Evolutionary conservation across 2,888 invertebrate species (phyloP).

Genomic region (Nudaria mundana): DNA sequence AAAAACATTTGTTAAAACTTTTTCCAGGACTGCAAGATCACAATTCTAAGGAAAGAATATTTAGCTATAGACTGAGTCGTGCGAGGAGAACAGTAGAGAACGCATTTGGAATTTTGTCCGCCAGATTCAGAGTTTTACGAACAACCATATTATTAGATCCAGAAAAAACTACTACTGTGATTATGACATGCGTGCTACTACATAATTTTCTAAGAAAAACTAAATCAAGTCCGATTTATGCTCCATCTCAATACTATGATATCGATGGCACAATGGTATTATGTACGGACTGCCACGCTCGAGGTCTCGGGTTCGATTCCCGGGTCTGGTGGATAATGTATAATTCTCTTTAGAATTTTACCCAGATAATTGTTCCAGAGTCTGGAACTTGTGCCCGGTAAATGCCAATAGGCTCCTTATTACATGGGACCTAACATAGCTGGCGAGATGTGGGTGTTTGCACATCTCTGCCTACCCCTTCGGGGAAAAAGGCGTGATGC

Average conservation of each 20-base stretch:
- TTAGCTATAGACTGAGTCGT: slow-evolving; percentile 25
- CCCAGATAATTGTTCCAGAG: no score
- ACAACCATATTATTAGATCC: slow-evolving; percentile 22
- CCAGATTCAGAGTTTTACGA: slow-evolving; percentile 15
- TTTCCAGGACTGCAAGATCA: slow-evolving; percentile 22
- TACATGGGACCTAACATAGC: no score
- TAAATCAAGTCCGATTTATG: no score
- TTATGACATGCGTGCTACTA: no score
- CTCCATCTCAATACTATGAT: slow-evolving; percentile 23
- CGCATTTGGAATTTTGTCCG: slow-evolving; percentile 24
- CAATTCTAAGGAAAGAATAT: slow-evolving; percentile 24
- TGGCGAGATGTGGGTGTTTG: no score
- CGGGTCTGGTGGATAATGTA: no score
- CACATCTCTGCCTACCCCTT: no score
- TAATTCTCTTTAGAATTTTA: no score
- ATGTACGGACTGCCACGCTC: slow-evolving; percentile 17
- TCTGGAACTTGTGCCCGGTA: no score
- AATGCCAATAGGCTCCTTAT: slow-evolving; percentile 22
- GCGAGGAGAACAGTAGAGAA: slow-evolving; percentile 27
- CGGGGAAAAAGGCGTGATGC: no score
- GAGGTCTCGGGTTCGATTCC: no score
- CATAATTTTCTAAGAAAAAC: no score
- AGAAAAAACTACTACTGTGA: slow-evolving; percentile 25
- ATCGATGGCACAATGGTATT: slow-evolving; percentile 15
- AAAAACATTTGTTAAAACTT: slow-evolving; percentile 21